These are phyloP conservation scores for Pyrrhura leucotis DNA, from an alignment of 2,797 vertebrate species.

Conservation along the genomic window DNA sequence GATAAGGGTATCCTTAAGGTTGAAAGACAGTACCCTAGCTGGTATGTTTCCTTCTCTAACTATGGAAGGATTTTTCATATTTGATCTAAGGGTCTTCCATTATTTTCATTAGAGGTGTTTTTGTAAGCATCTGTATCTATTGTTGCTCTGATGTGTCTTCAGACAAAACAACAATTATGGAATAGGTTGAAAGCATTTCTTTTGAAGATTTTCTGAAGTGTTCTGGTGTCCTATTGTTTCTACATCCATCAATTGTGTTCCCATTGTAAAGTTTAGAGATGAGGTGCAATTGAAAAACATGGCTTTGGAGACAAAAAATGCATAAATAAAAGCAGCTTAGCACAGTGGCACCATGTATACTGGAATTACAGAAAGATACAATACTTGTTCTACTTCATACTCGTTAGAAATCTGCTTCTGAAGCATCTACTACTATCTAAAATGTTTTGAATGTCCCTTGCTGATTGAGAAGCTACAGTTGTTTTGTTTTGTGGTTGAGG, in stretches of 20 bases:
- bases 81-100: not conserved
- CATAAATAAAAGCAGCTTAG: not conserved
- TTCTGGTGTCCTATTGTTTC: not conserved
- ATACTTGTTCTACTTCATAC: not conserved
- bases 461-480: not conserved
- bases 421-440: not conserved
- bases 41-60: not conserved
- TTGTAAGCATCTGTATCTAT: not conserved
- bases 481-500: not conserved
- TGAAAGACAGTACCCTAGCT: slow-evolving; percentile 15
- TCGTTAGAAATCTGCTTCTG: not conserved
- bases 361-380: not conserved
- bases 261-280: not conserved
- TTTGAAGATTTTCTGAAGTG: not conserved
- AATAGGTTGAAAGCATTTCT: not conserved
- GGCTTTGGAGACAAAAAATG: not conserved
- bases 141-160: not conserved
- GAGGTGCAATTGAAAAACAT: not conserved
- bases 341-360: not conserved
- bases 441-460: not conserved
- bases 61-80: not conserved
- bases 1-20: not conserved
- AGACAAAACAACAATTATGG: not conserved
- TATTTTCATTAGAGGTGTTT: not conserved
- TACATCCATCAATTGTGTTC: not conserved